Conservation (phyloP, 2,888 invertebrate species). For the Limnephilus rhombicus region DNA sequence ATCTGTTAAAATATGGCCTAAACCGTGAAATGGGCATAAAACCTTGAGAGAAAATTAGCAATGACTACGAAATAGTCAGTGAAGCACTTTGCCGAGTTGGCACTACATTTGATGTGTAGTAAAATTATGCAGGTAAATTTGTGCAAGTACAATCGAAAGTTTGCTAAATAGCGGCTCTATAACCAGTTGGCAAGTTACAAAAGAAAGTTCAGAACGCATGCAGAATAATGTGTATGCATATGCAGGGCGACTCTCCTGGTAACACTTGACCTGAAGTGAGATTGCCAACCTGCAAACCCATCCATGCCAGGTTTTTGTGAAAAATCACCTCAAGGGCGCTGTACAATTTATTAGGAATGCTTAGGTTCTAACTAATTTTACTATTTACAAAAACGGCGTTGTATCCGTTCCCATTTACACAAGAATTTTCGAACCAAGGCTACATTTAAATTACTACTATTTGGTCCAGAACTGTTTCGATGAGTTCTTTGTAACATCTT, state of each 20-base stretch:
- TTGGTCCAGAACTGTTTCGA: neutral
- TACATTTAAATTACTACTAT: neutral
- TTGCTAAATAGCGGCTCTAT: slow-evolving; percentile 3
- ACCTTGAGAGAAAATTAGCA: neutral
- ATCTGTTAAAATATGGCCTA: neutral
- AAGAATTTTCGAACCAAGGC: neutral
- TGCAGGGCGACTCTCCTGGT: neutral
- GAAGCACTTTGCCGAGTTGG: neutral
- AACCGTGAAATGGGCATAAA: neutral
- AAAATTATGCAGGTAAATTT: slow-evolving; percentile 8
- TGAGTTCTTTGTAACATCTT: neutral
- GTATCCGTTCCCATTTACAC: neutral
- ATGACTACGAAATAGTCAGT: neutral
- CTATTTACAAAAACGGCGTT: too few relatives aligned
- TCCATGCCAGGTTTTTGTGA: neutral
- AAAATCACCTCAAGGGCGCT: too few relatives aligned
- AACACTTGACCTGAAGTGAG: neutral
- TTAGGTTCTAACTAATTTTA: too few relatives aligned
- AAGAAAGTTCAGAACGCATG: slow-evolving; percentile 36
- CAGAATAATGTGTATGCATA: neutral
- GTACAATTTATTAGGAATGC: too few relatives aligned
- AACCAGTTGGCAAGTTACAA: slow-evolving; percentile 23
- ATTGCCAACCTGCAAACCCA: neutral
- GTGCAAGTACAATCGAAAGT: slow-evolving; percentile 18
- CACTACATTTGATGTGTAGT: neutral